These are phyloP conservation scores for Aquatica leii DNA, from an alignment of 2,888 invertebrate species.

Conservation along the genomic window DNA sequence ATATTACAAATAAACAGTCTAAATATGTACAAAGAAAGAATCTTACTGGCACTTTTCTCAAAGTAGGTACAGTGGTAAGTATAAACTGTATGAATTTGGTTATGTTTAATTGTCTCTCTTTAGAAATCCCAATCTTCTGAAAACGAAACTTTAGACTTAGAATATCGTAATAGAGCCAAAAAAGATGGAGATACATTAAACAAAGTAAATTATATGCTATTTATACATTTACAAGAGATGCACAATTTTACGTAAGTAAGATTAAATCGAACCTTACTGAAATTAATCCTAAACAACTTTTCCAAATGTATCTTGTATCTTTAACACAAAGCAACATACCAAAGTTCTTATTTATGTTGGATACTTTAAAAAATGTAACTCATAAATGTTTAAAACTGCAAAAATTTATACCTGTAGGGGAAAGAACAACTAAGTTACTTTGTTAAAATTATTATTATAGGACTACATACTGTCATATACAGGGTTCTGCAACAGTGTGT, in stretches of 20 bases:
- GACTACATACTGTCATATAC: too few species aligned
- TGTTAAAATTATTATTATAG: too few species aligned
- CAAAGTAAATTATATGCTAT: conserved; percentile 20
- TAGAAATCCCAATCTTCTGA: conserved; percentile 34
- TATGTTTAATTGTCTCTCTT: not conserved
- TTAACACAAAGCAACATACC: too few species aligned
- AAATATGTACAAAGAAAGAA: conserved; percentile 46
- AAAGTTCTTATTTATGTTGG: too few species aligned
- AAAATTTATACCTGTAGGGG: too few species aligned
- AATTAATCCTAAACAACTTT: conserved; percentile 12
- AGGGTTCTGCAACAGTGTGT: too few species aligned
- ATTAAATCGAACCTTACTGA: not conserved
- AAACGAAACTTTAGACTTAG: conserved; percentile 24
- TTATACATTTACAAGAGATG: conserved; percentile 38
- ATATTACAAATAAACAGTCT: not conserved
- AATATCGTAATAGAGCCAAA: not conserved
- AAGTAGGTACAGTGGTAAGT: conserved; percentile 46
- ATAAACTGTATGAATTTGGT: not conserved
- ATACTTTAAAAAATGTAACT: too few species aligned
- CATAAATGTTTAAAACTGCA: too few species aligned
- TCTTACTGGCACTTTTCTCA: conserved; percentile 44
- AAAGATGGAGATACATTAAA: conserved; percentile 19
- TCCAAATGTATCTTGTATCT: too few species aligned
- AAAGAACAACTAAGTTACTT: too few species aligned
- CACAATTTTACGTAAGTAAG: conserved; percentile 49